These are phyloP conservation scores for Chrysoperla carnea DNA, from an alignment of 1,140 invertebrate species.

Conservation along the genomic window DNA sequence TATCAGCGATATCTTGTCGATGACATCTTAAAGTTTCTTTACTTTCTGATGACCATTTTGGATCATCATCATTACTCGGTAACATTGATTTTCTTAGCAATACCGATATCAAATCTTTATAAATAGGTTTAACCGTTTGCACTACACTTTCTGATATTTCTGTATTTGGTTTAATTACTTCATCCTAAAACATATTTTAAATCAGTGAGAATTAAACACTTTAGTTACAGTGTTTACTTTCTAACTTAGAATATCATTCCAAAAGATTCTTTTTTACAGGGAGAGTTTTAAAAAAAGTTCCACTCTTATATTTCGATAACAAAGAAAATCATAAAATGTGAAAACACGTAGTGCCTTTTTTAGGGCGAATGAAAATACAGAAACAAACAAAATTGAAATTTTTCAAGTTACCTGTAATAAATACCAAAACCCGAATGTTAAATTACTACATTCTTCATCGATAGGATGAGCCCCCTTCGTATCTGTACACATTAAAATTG, in stretches of 20 bases:
- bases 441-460: constrained; percentile 65
- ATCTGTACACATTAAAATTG: constrained; percentile 51
- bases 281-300: no score
- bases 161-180: constrained; percentile 31
- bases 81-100: constrained; percentile 47
- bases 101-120: constrained; percentile 40
- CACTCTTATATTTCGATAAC: no score
- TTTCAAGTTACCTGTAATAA: constrained; percentile 65
- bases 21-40: constrained; percentile 77
- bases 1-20: constrained; percentile 78
- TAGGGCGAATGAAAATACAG: no score
- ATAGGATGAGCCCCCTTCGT: constrained; percentile 66
- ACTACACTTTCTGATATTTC: constrained; percentile 28
- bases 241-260: not conserved
- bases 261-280: no score
- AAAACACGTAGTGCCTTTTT: no score
- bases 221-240: not conserved
- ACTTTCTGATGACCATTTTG: constrained; percentile 47
- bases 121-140: constrained; percentile 40
- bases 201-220: constrained; percentile 1
- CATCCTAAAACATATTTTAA: constrained; percentile 30
- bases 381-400: no score
- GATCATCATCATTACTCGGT: constrained; percentile 24
- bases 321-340: no score
- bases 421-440: constrained; percentile 84